Conservation (phyloP, 1,140 invertebrate genomes). For the Drosophila bipectinata region DNA sequence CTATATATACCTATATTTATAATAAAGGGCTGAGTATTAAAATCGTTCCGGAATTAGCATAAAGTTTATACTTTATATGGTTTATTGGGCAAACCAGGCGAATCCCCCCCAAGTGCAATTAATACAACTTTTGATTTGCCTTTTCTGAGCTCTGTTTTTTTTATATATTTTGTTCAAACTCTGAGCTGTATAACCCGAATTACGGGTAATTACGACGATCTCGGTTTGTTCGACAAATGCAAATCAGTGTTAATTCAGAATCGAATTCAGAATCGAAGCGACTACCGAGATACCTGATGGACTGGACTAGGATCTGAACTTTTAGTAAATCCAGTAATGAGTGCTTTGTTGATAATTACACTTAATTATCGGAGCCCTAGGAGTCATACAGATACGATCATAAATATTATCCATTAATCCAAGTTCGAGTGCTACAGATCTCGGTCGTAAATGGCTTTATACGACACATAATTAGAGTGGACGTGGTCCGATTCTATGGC, state of each 20-base stretch:
- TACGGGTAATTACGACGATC: slow-evolving; percentile 67
- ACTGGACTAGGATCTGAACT: neutral
- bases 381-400: neutral
- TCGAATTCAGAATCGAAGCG: neutral
- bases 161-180: slow-evolving; percentile 27
- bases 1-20: too few species aligned
- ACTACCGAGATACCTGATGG: slow-evolving; percentile 7
- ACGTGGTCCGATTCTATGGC: neutral
- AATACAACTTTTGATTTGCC: neutral
- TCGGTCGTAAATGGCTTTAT: slow-evolving; percentile 10
- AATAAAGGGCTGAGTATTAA: slow-evolving; percentile 1
- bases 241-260: slow-evolving; percentile 44
- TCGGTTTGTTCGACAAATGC: slow-evolving; percentile 53
- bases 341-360: slow-evolving; percentile 7
- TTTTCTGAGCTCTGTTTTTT: slow-evolving; percentile 1
- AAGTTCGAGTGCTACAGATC: neutral
- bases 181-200: slow-evolving; percentile 64
- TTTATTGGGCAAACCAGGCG: neutral
- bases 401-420: neutral
- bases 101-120: neutral
- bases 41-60: slow-evolving; percentile 15
- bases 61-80: slow-evolving; percentile 5
- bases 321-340: neutral
- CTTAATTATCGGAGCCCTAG: slow-evolving; percentile 5
- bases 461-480: slow-evolving; percentile 36